A percentile compares a stretch with the other conserved stretches of the same genome.
Conservation (phyloP, 2,888 invertebrate species). For the Margaritifera margaritifera region DNA sequence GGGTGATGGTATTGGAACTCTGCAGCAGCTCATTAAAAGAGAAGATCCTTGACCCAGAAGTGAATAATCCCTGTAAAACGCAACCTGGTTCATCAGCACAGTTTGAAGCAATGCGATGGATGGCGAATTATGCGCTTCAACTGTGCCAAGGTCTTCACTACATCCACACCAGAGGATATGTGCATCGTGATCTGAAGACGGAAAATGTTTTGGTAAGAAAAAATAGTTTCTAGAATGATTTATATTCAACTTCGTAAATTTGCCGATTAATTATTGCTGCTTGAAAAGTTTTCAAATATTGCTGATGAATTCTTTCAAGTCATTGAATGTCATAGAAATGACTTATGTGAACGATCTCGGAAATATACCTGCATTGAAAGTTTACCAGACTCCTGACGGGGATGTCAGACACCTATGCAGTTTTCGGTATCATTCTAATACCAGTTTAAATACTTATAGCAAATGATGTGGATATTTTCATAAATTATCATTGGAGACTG, state of each 20-base stretch:
- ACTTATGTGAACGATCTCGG: too few relatives aligned
- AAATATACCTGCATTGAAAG: too few relatives aligned
- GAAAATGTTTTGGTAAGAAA: conserved; percentile 64
- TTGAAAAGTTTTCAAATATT: too few relatives aligned
- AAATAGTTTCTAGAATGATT: neutral
- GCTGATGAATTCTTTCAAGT: too few relatives aligned
- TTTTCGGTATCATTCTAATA: too few relatives aligned
- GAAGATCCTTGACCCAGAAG: conserved; percentile 25
- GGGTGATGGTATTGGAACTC: conserved; percentile 62
- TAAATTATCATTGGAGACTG: too few relatives aligned
- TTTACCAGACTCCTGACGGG: too few relatives aligned
- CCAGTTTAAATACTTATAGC: too few relatives aligned
- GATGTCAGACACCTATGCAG: too few relatives aligned
- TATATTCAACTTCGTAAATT: neutral
- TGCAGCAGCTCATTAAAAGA: conserved; percentile 55
- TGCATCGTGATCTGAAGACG: conserved; percentile 66
- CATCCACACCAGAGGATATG: conserved; percentile 57
- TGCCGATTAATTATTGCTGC: too few relatives aligned
- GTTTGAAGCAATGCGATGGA: conserved; percentile 20
- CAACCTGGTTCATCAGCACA: conserved; percentile 12
- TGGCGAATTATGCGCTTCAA: conserved; percentile 46
- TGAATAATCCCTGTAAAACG: conserved; percentile 36
- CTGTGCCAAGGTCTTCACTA: conserved; percentile 52
- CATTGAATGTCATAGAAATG: too few relatives aligned
- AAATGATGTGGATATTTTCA: too few relatives aligned